A percentile compares a stretch with the other conserved stretches of the same genome.
These are phyloP conservation scores for Oppia nitens DNA, from an alignment of 1,140 invertebrate genomes.

Conservation along the genomic window DNA sequence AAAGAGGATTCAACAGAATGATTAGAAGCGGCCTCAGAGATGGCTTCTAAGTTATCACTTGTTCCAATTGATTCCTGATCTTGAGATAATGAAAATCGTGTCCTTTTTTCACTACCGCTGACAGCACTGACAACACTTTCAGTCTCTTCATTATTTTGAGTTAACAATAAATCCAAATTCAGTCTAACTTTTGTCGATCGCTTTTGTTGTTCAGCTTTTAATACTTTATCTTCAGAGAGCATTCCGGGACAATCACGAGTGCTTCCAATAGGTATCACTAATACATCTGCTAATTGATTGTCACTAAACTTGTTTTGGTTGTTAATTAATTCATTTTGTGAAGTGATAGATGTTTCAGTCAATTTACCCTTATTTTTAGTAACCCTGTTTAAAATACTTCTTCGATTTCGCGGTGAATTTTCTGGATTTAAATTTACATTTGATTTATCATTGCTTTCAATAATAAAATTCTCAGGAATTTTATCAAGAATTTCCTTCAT, in stretches of 20 bases:
- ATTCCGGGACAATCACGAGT: constrained; percentile 41
- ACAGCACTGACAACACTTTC: constrained; percentile 14
- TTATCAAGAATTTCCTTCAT: not conserved
- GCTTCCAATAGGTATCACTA: constrained; percentile 44
- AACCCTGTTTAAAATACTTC: not conserved
- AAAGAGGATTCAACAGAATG: constrained; percentile 67
- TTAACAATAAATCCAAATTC: constrained; percentile 20
- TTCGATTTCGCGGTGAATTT: not conserved
- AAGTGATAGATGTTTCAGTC: not conserved
- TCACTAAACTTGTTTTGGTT: not conserved
- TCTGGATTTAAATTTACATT: not conserved
- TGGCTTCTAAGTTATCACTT: constrained; percentile 81
- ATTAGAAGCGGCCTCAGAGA: constrained; percentile 83
- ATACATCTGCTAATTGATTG: constrained; percentile 34
- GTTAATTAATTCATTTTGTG: not conserved
- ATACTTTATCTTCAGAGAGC: constrained; percentile 51
- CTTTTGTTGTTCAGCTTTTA: constrained; percentile 26
- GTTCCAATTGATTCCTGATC: constrained; percentile 67
- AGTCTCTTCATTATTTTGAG: not conserved
- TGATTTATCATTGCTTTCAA: not conserved
- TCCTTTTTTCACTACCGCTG: constrained; percentile 22
- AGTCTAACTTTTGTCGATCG: constrained; percentile 22
- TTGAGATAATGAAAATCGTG: constrained; percentile 51
- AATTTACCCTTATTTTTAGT: not conserved
- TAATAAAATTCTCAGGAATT: not conserved